Percentiles rank a stretch among this genome's conserved stretches.
phyloP scores from a whole-genome alignment of 2,113 vertebrate species.

The Engraulis encrasicolus region DNA sequence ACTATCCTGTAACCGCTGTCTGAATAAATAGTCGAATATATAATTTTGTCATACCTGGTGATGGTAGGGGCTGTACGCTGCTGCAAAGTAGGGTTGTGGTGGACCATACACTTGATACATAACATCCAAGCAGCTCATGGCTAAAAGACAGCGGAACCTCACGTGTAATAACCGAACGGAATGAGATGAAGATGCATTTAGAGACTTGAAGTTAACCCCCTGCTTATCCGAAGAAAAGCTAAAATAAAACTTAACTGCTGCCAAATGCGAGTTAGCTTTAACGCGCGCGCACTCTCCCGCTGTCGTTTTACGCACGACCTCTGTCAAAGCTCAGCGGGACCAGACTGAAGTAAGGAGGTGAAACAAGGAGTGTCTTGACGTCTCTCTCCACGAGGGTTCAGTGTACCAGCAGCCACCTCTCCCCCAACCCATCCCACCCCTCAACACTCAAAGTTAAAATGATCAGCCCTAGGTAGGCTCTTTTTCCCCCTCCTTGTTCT shows the following conservation, averaged over 20 bases:
- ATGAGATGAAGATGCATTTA: conserved; percentile 67
- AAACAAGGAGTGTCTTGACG: conserved; percentile 51
- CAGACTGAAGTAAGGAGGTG: conserved; percentile 46
- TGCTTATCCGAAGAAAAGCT: conserved; percentile 27
- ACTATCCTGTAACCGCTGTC: not conserved
- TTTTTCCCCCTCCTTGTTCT: too few species aligned
- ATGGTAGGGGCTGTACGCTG: conserved; percentile 87
- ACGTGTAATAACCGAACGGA: conserved; percentile 62
- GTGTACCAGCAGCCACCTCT: conserved; percentile 37
- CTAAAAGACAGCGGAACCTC: conserved; percentile 67
- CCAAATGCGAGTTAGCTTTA: not conserved
- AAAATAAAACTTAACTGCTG: not conserved
- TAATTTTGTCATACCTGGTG: conserved; percentile 82
- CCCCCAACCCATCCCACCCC: not conserved
- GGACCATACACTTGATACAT: conserved; percentile 96
- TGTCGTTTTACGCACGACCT: conserved; percentile 20
- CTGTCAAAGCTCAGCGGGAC: conserved; percentile 46
- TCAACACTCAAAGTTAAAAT: not conserved
- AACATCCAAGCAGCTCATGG: conserved; percentile 99
- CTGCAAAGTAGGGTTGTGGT: conserved; percentile 88
- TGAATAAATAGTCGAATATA: not conserved
- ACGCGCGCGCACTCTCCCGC: conserved; percentile 26
- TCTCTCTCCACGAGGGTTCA: conserved; percentile 34
- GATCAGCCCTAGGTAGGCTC: too few species aligned
- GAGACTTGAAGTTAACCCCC: conserved; percentile 48